These are phyloP conservation scores for Gortyna flavago DNA, from an alignment of 2,888 invertebrate genomes.

Conservation along the genomic window DNA sequence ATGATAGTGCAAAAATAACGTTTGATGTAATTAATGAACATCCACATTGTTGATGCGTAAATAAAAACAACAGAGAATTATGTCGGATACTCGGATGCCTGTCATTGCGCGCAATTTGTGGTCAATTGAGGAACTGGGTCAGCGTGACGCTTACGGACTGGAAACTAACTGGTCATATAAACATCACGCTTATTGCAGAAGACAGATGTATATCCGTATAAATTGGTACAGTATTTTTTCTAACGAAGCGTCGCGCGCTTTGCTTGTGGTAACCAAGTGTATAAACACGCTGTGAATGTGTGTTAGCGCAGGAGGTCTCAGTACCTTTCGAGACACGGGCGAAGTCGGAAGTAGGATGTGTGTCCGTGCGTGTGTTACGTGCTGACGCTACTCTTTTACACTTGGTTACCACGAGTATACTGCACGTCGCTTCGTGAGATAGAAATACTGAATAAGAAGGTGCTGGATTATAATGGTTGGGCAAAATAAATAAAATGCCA, in stretches of 20 bases:
- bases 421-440: too few relatives aligned
- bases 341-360: too few relatives aligned
- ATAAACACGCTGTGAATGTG: too few relatives aligned
- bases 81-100: slow-evolving; percentile 44
- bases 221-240: neutral
- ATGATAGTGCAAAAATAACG: neutral
- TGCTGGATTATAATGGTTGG: neutral
- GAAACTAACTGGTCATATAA: slow-evolving; percentile 33
- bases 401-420: too few relatives aligned
- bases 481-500: neutral
- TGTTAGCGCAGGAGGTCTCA: too few relatives aligned
- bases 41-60: slow-evolving; percentile 4
- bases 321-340: too few relatives aligned
- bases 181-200: slow-evolving; percentile 16
- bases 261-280: neutral
- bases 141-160: slow-evolving; percentile 19
- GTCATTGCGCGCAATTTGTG: slow-evolving; percentile 56
- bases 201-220: neutral
- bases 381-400: too few relatives aligned
- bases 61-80: slow-evolving; percentile 35
- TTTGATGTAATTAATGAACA: slow-evolving; percentile 3
- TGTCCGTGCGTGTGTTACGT: too few relatives aligned
- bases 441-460: too few relatives aligned
- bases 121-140: slow-evolving; percentile 58
- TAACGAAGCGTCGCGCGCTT: neutral